phyloP scores from a whole-genome alignment of 2,888 invertebrate species.

The Mesoligia furuncula region DNA sequence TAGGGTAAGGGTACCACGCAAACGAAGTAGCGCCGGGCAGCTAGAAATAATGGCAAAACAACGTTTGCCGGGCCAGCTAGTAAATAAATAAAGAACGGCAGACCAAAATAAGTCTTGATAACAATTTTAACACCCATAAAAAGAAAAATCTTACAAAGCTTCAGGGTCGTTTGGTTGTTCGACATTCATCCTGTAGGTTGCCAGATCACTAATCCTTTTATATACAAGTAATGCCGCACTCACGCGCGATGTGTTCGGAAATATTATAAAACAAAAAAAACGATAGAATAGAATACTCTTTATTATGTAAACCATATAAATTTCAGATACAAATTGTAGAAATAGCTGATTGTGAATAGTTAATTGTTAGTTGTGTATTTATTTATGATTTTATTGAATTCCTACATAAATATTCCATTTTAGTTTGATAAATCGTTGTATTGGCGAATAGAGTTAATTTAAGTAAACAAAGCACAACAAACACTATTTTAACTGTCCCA shows the following conservation, averaged over 20 bases:
- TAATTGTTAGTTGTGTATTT: neutral
- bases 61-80: no score
- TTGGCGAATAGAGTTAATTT: neutral
- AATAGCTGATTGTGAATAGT: neutral
- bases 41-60: no score
- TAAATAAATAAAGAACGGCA: neutral
- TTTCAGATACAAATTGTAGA: no score
- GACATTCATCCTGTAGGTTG: no score
- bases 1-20: no score
- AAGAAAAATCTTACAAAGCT: neutral
- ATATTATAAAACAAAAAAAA: neutral
- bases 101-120: no score
- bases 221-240: neutral
- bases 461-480: slow-evolving; percentile 11
- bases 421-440: neutral
- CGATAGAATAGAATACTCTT: neutral
- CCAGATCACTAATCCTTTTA: no score
- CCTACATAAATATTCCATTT: neutral
- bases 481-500: slow-evolving; percentile 36
- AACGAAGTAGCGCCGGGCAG: no score
- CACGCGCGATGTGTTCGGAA: neutral
- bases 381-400: neutral
- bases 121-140: neutral
- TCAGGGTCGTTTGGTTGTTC: neutral
- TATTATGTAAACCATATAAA: neutral